Percentiles rank a stretch among this genome's conserved stretches.
Conservation (phyloP, 2,888 invertebrate species). For the Seira ritae region DNA sequence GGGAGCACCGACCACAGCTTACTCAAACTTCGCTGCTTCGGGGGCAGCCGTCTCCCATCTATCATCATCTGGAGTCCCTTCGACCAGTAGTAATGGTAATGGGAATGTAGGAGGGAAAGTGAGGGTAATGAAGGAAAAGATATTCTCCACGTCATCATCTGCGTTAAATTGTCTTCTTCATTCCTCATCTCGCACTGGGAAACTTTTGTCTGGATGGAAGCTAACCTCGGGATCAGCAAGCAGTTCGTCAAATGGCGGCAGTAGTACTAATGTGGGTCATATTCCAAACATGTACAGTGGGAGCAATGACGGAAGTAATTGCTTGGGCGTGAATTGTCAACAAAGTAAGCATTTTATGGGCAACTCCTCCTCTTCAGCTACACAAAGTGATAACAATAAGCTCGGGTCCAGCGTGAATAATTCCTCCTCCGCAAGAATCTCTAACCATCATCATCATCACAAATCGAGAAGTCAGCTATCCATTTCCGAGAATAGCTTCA, state of each 20-base stretch:
- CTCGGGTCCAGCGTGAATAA: constrained; percentile 23
- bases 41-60: constrained; percentile 45
- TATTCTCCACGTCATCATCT: constrained; percentile 71
- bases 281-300: constrained; percentile 35
- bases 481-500: constrained; percentile 58
- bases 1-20: constrained; percentile 17
- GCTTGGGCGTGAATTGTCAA: constrained; percentile 51
- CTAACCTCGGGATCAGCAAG: constrained; percentile 45
- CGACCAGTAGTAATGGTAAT: constrained; percentile 29
- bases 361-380: constrained; percentile 28
- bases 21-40: constrained; percentile 36
- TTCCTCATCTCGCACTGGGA: constrained; percentile 67
- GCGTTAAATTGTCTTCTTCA: constrained; percentile 70
- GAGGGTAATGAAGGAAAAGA: constrained; percentile 70
- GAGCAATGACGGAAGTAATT: constrained; percentile 52
- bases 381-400: constrained; percentile 37
- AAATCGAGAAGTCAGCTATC: constrained; percentile 68
- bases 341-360: constrained; percentile 46
- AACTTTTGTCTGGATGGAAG: constrained; percentile 71
- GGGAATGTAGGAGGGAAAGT: constrained; percentile 59
- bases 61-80: constrained; percentile 39
- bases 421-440: constrained; percentile 20
- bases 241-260: constrained; percentile 52
- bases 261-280: constrained; percentile 40
- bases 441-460: constrained; percentile 42